Base-by-base conservation (phyloP, 1,140 invertebrate species). In the Nixonia krombeini region DNA sequence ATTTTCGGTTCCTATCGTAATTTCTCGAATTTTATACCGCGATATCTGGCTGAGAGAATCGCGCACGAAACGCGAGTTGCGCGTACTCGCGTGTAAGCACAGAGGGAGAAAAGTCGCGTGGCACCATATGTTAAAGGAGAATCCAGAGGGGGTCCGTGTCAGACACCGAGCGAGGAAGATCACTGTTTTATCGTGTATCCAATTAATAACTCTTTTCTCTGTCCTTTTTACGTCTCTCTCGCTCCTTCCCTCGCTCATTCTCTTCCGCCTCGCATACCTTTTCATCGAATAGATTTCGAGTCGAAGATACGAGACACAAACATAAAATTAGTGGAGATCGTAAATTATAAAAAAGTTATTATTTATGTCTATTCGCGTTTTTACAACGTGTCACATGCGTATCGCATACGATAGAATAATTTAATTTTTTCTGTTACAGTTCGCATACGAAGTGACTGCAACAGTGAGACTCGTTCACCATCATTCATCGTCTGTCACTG, bases 141-240 rank as follows among this genome's bases (percentile, higher is more conserved):
- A 75, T 63, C 80, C 78, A 70, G 61, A 75, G 78, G 82, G 79
- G 79, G 80, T 82, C 74, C 68, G 21, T 62, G 68, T 66, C 67
- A 73, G 74, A 78, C 76, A 72, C 71, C 66, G 72, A 78, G 81
- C 74, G 72, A 72, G 69, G 72, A 79, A 78, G 78, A 82, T 82
- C 80, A 79, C 76, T 79, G 76, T 78, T 83, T 83, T 79, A 84
- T 84, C 80, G 69, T 83, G 77, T 84, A 83, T 75, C 80, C 76
- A 80, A 84, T 84, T 84, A 84, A 84, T 84, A 84, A 84, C 72
- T 68, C 64, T 70, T 76, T 72, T 68, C 72, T 75, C 42, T 31
- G 40, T 50, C 41, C 50, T 50, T 55, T 52, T 40, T 31, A 25
- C 50, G 21, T 46, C 23, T 55, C 29, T 53, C 38, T 70, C 49